phyloP scores from a whole-genome alignment of 1,140 invertebrate species.

The Hydropsyche tenuis region DNA sequence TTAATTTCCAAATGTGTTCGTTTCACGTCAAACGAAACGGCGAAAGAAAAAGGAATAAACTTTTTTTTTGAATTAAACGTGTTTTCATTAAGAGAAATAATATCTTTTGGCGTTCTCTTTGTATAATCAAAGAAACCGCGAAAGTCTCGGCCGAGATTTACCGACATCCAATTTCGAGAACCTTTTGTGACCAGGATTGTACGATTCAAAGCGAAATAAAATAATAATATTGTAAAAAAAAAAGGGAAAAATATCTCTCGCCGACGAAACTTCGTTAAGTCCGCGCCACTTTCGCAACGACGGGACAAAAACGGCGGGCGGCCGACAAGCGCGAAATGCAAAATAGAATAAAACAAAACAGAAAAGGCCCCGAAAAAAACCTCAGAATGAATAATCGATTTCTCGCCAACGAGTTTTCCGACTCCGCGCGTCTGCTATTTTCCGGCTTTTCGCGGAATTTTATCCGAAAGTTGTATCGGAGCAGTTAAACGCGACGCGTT shows the following conservation, averaged over 20 bases:
- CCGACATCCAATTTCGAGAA: conserved; percentile 16
- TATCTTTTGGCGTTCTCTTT: conserved; percentile 15
- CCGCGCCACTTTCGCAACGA: not conserved
- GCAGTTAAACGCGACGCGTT: conserved; percentile 10
- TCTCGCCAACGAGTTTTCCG: not conserved
- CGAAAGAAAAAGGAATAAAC: not conserved
- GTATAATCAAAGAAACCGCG: conserved; percentile 24
- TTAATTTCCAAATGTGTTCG: not conserved
- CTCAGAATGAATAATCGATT: conserved; percentile 20
- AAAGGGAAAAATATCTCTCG: conserved; percentile 3
- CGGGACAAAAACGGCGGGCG: not conserved
- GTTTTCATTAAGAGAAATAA: conserved; percentile 23
- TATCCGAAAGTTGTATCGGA: conserved; percentile 17
- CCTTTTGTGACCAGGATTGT: conserved; percentile 18
- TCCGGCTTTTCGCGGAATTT: not conserved
- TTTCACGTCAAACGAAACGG: conserved; percentile 3
- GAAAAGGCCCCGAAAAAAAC: no score
- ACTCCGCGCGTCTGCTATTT: no score
- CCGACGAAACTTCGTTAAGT: conserved; percentile 12
- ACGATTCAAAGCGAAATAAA: conserved; percentile 19
- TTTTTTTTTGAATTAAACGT: conserved; percentile 9
- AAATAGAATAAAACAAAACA: no score
- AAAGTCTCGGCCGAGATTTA: conserved; percentile 18
- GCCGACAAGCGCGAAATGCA: no score
- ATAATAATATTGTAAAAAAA: conserved; percentile 17